phyloP scores from a whole-genome alignment of 2,888 invertebrate genomes.

The Chalcosyrphus nemorum region DNA sequence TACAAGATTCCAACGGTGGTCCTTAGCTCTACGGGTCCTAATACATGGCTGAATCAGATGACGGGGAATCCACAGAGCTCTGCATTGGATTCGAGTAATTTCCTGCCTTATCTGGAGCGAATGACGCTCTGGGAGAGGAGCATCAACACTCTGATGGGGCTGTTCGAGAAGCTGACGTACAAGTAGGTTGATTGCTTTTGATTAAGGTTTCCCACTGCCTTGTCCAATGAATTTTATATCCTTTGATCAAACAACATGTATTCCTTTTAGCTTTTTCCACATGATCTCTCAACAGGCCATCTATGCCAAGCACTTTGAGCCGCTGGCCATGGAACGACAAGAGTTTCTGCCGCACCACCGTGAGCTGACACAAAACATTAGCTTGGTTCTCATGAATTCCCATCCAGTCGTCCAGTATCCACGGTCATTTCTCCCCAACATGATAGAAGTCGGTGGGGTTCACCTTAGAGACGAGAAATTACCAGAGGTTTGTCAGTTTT shows the following conservation, averaged over 20 bases:
- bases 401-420: conserved; percentile 80
- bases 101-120: conserved; percentile 80
- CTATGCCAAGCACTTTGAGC: conserved; percentile 79
- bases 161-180: conserved; percentile 80
- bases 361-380: conserved; percentile 80
- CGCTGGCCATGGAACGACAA: conserved; percentile 73
- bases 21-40: conserved; percentile 82
- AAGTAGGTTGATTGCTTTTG: conserved; percentile 75
- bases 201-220: too few relatives aligned
- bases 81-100: conserved; percentile 82
- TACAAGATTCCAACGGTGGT: conserved; percentile 80
- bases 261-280: conserved; percentile 78
- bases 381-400: conserved; percentile 80
- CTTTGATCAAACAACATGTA: too few relatives aligned
- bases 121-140: conserved; percentile 82
- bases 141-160: conserved; percentile 81
- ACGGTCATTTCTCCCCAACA: conserved; percentile 80
- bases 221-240: too few relatives aligned
- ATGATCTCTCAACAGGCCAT: conserved; percentile 81
- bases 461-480: conserved; percentile 76
- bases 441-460: conserved; percentile 80
- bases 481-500: conserved; percentile 75
- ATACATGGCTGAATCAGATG: conserved; percentile 82
- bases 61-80: conserved; percentile 83
- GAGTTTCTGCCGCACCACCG: conserved; percentile 78